Conservation (phyloP, 2,888 invertebrate genomes). For the Tenthredo amoena region DNA sequence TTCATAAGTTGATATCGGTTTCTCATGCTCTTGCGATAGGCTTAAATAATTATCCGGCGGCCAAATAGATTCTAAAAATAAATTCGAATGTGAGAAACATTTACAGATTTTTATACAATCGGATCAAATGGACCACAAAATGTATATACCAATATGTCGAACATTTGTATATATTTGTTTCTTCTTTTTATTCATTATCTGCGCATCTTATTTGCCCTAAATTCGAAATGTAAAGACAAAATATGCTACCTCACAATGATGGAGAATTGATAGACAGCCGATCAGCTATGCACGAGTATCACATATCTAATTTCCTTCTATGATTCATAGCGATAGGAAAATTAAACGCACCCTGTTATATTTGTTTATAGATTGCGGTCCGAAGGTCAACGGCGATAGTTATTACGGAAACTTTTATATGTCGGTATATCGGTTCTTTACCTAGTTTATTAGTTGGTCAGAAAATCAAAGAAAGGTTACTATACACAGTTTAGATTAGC, state of each 20-base stretch:
- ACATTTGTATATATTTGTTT: no score
- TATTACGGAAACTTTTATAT: background rate
- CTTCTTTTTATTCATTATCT: no score
- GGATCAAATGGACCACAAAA: background rate
- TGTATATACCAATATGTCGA: no score
- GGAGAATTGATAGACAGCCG: no score
- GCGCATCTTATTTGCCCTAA: no score
- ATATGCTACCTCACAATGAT: no score
- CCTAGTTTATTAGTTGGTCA: constrained; percentile 8
- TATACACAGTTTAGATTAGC: constrained; percentile 7
- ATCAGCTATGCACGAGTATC: background rate
- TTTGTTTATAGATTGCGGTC: background rate
- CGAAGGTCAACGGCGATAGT: background rate
- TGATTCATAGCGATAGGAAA: background rate
- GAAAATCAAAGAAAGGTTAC: constrained; percentile 3
- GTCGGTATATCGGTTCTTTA: background rate
- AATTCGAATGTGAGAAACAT: background rate
- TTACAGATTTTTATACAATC: background rate
- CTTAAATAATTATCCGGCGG: no score
- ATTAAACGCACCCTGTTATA: background rate
- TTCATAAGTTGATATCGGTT: background rate
- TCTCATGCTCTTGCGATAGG: background rate
- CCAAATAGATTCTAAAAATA: background rate
- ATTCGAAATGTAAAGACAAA: no score
- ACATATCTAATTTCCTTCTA: background rate